These are phyloP conservation scores for Drosophila lutescens DNA, from an alignment of 2,888 invertebrate genomes.

Conservation along the genomic window DNA sequence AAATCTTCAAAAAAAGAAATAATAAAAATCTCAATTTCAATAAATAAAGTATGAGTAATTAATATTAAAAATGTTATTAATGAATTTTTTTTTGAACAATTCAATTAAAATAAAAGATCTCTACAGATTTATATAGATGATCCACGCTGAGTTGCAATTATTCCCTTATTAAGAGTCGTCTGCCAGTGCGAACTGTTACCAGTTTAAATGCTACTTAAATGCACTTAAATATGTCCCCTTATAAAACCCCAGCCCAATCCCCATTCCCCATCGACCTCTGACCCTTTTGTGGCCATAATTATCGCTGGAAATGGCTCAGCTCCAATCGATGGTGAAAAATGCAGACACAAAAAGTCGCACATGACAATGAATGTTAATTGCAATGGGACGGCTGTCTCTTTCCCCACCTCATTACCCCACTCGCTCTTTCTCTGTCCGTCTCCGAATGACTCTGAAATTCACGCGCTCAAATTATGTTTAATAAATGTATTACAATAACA, in stretches of 20 bases:
- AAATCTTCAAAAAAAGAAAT: no score
- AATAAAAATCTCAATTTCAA: no score
- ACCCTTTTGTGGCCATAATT: slow-evolving; percentile 61
- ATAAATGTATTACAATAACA: slow-evolving; percentile 77
- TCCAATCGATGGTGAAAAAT: slow-evolving; percentile 34
- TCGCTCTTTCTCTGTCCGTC: background rate
- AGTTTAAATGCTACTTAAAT: slow-evolving; percentile 73
- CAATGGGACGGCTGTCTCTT: slow-evolving; percentile 31
- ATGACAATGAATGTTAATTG: slow-evolving; percentile 80
- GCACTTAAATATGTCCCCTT: slow-evolving; percentile 76
- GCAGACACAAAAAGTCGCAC: slow-evolving; percentile 60
- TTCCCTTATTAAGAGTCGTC: slow-evolving; percentile 63
- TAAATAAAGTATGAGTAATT: no score
- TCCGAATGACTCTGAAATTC: slow-evolving; percentile 61
- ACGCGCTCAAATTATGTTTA: slow-evolving; percentile 74
- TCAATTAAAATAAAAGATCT: background rate
- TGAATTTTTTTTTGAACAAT: background rate
- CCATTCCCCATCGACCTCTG: slow-evolving; percentile 7
- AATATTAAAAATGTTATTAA: background rate
- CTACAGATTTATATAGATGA: slow-evolving; percentile 12
- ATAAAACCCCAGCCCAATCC: slow-evolving; percentile 48
- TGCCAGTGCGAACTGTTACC: slow-evolving; percentile 7
- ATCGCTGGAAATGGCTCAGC: slow-evolving; percentile 64
- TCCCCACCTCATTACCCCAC: slow-evolving; percentile 16
- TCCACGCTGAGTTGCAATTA: slow-evolving; percentile 60